These are phyloP conservation scores for Etheostoma nigrum DNA, from an alignment of 2,797 vertebrate genomes.

Conservation along the genomic window DNA sequence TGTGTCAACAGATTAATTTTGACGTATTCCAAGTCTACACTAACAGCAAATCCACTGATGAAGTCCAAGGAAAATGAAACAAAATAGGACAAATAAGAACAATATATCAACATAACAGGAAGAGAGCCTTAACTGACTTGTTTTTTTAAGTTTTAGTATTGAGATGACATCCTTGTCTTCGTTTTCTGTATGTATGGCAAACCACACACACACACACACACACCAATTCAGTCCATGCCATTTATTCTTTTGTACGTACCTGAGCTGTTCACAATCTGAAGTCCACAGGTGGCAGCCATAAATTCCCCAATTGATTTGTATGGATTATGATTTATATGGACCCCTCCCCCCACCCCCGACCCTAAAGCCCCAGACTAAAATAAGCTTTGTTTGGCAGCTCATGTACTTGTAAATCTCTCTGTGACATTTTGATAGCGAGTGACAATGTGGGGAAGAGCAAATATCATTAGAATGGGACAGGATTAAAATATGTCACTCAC, in stretches of 20 bases:
- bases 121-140: not conserved
- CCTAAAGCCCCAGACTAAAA: slow-evolving; percentile 71
- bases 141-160: not conserved
- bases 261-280: slow-evolving; percentile 54
- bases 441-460: slow-evolving; percentile 69
- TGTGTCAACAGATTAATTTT: not conserved
- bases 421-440: slow-evolving; percentile 86
- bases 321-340: slow-evolving; percentile 69
- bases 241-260: slow-evolving; percentile 58
- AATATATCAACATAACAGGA: not conserved
- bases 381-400: slow-evolving; percentile 84
- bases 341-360: slow-evolving; percentile 57
- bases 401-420: slow-evolving; percentile 81
- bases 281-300: slow-evolving; percentile 72
- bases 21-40: too few relatives aligned
- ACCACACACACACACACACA: not conserved
- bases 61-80: not conserved
- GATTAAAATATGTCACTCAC: slow-evolving; percentile 80
- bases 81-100: not conserved
- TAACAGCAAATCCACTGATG: not conserved
- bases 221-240: slow-evolving; percentile 26
- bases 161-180: not conserved
- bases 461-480: slow-evolving; percentile 81
- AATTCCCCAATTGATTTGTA: slow-evolving; percentile 81
- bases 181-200: not conserved